Evolutionary conservation across 2,888 invertebrate species (phyloP).

Genomic region (Cantharis rustica): DNA sequence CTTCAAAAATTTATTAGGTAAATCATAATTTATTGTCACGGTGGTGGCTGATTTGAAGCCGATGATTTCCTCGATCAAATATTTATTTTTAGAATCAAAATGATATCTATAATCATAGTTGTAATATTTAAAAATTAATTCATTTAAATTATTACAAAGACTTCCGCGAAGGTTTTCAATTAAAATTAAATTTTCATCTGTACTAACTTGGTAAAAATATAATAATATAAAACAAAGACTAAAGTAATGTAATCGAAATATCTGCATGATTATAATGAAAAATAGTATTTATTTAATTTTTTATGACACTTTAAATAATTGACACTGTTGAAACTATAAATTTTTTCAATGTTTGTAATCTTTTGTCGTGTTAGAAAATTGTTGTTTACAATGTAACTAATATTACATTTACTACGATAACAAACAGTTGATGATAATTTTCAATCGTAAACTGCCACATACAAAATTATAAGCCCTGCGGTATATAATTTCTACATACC

Average conservation of each 20-base stretch:
- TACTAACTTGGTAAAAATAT: background rate
- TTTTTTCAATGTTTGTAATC: background rate
- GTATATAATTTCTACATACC: background rate
- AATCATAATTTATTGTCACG: background rate
- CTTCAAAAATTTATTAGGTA: background rate
- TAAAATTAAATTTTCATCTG: background rate
- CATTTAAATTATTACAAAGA: background rate
- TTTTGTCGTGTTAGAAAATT: background rate
- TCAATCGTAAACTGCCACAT: background rate
- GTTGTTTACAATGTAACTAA: background rate
- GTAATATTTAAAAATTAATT: background rate
- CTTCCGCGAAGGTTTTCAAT: background rate
- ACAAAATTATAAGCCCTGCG: background rate
- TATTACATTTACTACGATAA: background rate
- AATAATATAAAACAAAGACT: background rate
- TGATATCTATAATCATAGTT: background rate
- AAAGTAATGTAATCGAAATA: background rate
- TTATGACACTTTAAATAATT: background rate
- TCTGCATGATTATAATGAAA: background rate
- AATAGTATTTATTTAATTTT: background rate
- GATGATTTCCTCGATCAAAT: background rate
- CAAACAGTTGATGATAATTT: background rate
- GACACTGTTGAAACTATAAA: background rate
- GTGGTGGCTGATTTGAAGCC: background rate
- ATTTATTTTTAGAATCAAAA: background rate